Evolutionary conservation across 1,140 invertebrate species (phyloP).

Genomic region (Drosophila bipectinata): DNA sequence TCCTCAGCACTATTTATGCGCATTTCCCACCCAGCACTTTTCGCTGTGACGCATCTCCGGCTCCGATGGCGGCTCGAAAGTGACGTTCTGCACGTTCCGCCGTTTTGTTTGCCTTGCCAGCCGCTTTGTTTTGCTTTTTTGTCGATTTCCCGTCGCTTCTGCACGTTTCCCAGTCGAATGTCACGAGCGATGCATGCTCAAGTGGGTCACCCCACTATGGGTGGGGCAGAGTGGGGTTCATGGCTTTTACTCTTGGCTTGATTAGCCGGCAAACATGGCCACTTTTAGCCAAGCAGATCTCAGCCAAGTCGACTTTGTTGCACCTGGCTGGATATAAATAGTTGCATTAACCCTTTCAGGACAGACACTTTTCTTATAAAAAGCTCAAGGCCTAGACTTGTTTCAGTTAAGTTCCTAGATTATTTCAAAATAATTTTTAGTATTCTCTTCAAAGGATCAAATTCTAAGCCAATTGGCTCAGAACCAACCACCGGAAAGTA

Average conservation of each 20-base stretch:
- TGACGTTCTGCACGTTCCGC: conserved; percentile 71
- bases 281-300: conserved; percentile 42
- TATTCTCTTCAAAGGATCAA: background rate
- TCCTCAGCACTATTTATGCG: conserved; percentile 29
- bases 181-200: conserved; percentile 79
- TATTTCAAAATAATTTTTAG: background rate
- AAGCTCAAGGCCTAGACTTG: background rate
- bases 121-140: conserved; percentile 47
- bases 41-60: conserved; percentile 67
- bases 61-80: conserved; percentile 30
- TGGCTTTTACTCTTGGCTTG: conserved; percentile 23
- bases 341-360: conserved; percentile 26
- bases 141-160: conserved; percentile 69
- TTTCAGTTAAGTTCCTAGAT: background rate
- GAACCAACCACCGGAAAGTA: background rate
- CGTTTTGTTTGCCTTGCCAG: conserved; percentile 53
- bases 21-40: conserved; percentile 47
- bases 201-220: conserved; percentile 59
- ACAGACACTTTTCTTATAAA: background rate
- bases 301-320: conserved; percentile 8
- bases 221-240: conserved; percentile 16
- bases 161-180: conserved; percentile 75
- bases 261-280: conserved; percentile 43
- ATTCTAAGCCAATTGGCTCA: background rate
- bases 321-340: conserved; percentile 37